Evolutionary conservation across 1,140 invertebrate genomes (phyloP), one percentile per base, ranked within the genome.

Genomic region (Sipha flava): DNA sequence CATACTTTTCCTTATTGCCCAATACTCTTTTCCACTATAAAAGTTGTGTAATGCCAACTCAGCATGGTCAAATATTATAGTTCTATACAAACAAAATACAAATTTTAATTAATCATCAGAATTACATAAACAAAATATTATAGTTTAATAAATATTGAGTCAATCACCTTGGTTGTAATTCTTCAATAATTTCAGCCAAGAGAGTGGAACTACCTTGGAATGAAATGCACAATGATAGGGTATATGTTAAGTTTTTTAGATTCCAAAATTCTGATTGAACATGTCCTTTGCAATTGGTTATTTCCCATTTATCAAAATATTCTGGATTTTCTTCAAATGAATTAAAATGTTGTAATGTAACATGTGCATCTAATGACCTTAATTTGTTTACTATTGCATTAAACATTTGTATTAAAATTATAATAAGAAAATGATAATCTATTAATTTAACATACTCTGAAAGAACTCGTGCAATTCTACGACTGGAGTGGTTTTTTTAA

Each of bases 1-100:
- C 94, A 98, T 97, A 84, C 95, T 98, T 82, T 95, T 88, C 83
- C 97, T 88, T 29, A 92, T 93, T 81, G 87, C 86, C 96, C 97
- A 98, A 86, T 94, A 98, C 47, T 89, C 86, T 72, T 85, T 84
- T 81, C 92, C 90, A 6, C 96, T 96, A 87, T 94, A 98, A 45
- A 86, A 85, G 84, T 96, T 91, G 85, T 98, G 96, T 23, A 98
- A 86, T 14, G 95, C 89, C 45, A 94, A 92, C 87, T 98, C 96
- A 64, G 94, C 95, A 85, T 93, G 90, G 82, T 94, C 90, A 82
- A 98, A 88, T 86, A 96, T 91, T 31, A 96, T 87, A 43, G 89
- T 89, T 81, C 90, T 91, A 81, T 84, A 87, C 81, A 80, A 80
- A 34, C 83, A 84, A 80, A 77, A 59, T 37, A 43, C 29, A 31